Base-by-base conservation (phyloP, 2,888 invertebrate species). In the Lepidocyrtoides sp. region DNA sequence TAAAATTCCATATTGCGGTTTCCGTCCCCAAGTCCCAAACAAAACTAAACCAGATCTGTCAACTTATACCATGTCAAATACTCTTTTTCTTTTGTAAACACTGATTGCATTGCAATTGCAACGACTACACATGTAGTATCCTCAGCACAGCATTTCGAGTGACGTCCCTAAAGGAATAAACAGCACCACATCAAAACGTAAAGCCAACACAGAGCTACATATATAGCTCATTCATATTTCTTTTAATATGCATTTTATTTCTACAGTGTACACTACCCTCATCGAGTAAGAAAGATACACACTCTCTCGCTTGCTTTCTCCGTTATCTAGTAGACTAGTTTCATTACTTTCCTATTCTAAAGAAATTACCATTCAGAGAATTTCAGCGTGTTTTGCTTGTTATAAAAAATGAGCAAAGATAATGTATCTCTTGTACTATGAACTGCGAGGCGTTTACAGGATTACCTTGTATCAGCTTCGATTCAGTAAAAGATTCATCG, bases 21-120 rank as follows among this genome's bases (percentile, higher is more conserved):
- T n/a, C n/a, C 2, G 7, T 26, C 51, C 44, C 20, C 2, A 32
- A 14, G 48, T 75, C 12, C 75, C 20, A 12, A 57, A 17, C 82
- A 10, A 20, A 63, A 66, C 32, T 32, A 63, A 63, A 17, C 60
- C 82, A 84, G 69, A 69, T 72, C 63, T 60, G 86, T 60, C 77
- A 86, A 77, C 17, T 41, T 29, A 10, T 36, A 86, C 48, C 57
- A 77, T 57, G 83, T 29, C 66, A 83, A 51, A 48, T 17, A 44
- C 83, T 66, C 41, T 60, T 82, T 60, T 36, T 14, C 51, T 54
- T 14, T n/a, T 14, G 23, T 14, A 60, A n/a, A n/a, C n/a, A n/a
- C n/a, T n/a, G n/a, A n/a, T n/a, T n/a, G n/a, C n/a, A n/a, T n/a
- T n/a, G n/a, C n/a, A n/a, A n/a, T n/a, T n/a, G n/a, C n/a, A n/a